Conservation (phyloP, 2,888 invertebrate genomes). For the Venustoraphidia nigricollis region DNA sequence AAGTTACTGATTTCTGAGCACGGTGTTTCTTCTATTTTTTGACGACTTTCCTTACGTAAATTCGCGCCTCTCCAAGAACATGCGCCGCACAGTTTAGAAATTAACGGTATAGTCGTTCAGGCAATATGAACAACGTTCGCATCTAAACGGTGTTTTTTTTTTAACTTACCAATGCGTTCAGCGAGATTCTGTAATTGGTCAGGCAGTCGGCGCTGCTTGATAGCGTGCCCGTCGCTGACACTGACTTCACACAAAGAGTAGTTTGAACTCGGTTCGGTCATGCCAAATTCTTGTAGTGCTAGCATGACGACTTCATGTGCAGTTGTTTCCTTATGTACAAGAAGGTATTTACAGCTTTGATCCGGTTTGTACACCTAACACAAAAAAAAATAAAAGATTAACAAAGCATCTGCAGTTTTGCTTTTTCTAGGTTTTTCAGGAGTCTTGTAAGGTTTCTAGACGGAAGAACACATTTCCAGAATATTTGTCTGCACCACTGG, state of each 20-base stretch:
- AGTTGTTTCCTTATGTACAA: conserved; percentile 87
- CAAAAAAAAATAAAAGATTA: neutral
- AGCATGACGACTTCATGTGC: conserved; percentile 92
- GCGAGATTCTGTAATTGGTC: conserved; percentile 92
- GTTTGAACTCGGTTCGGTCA: conserved; percentile 86
- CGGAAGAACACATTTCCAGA: too few species aligned
- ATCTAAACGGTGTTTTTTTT: too few species aligned
- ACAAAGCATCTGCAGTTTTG: neutral
- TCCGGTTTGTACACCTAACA: conserved; percentile 72
- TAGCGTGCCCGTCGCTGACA: conserved; percentile 88
- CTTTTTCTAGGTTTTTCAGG: too few species aligned
- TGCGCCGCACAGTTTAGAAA: too few species aligned
- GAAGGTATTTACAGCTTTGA: conserved; percentile 93
- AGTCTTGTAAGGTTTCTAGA: too few species aligned
- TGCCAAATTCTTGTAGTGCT: conserved; percentile 89
- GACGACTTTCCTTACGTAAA: too few species aligned
- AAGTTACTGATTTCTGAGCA: neutral
- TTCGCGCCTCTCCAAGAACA: too few species aligned
- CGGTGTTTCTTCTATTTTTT: too few species aligned
- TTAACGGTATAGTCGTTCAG: too few species aligned
- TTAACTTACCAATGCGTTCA: conserved; percentile 58
- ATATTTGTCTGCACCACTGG: too few species aligned
- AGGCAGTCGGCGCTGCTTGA: conserved; percentile 88
- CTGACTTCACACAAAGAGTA: conserved; percentile 93
- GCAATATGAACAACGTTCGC: too few species aligned